A percentile compares a stretch with the other conserved stretches of the same genome.
Conservation (phyloP, 2,797 vertebrate species). For the Chrosomus eos region DNA sequence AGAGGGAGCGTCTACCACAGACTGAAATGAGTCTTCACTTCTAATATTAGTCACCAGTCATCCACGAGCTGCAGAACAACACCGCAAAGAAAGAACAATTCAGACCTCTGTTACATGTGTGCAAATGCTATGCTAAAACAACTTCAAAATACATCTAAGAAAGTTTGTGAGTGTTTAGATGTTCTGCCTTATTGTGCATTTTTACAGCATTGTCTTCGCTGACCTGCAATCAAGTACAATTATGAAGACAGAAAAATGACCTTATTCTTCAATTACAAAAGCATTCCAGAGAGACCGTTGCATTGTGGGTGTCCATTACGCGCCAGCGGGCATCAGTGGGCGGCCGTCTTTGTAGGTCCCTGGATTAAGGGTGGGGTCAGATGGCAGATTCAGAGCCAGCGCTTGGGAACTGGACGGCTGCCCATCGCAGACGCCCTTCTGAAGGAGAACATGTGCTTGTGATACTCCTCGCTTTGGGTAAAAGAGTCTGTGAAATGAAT, state of each 20-base stretch:
- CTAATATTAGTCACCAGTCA: constrained; percentile 20
- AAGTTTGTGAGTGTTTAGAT: background rate
- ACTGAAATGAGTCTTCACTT: constrained; percentile 40
- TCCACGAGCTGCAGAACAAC: constrained; percentile 1
- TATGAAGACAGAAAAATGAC: background rate
- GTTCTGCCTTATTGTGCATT: background rate
- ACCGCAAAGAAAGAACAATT: background rate
- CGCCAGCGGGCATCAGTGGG: constrained; percentile 26
- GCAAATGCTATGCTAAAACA: background rate
- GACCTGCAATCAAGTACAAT: constrained; percentile 11
- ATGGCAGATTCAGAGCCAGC: background rate
- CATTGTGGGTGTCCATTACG: constrained; percentile 27
- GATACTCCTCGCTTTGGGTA: background rate
- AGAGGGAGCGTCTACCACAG: constrained; percentile 13
- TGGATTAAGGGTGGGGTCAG: constrained; percentile 28
- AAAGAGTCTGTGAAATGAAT: background rate
- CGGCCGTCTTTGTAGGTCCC: constrained; percentile 6
- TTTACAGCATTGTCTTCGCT: background rate
- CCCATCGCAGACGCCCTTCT: background rate
- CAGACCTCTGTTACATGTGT: background rate
- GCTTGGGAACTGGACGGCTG: constrained; percentile 13
- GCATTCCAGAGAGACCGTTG: constrained; percentile 26
- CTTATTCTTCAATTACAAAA: constrained; percentile 11
- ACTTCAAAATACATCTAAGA: background rate
- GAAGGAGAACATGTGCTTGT: background rate